phyloP scores from a whole-genome alignment of 1,140 invertebrate species.

The Ladona fulva region DNA sequence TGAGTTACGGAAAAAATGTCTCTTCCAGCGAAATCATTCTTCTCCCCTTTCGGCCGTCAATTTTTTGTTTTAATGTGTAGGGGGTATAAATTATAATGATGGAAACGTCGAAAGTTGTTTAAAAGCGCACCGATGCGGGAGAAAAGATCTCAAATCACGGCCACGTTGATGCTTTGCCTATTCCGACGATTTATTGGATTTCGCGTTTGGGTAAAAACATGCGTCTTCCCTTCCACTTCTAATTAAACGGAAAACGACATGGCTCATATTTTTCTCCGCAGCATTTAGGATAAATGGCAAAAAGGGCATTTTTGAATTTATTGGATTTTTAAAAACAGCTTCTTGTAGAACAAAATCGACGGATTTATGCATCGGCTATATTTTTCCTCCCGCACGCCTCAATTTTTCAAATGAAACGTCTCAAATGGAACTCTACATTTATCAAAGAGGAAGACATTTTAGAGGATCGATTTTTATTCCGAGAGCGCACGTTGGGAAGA shows the following conservation, averaged over 20 bases:
- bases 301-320: neutral
- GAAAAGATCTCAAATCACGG: no score
- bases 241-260: neutral
- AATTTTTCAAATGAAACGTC: neutral
- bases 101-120: no score
- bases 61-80: no score
- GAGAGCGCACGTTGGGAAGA: no score
- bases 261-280: neutral
- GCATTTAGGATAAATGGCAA: neutral
- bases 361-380: neutral
- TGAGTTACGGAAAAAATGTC: no score
- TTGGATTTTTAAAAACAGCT: slow-evolving; percentile 5
- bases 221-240: neutral
- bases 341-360: neutral
- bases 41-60: no score
- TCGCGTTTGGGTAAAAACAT: neutral
- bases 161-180: neutral
- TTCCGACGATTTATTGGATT: neutral
- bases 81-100: no score
- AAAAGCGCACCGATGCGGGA: no score
- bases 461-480: neutral
- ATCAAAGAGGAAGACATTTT: neutral
- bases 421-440: neutral
- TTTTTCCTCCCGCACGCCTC: neutral
- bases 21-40: no score